Evolutionary conservation across 2,113 vertebrate species (phyloP).

Genomic region (Poicephalus meyeri): DNA sequence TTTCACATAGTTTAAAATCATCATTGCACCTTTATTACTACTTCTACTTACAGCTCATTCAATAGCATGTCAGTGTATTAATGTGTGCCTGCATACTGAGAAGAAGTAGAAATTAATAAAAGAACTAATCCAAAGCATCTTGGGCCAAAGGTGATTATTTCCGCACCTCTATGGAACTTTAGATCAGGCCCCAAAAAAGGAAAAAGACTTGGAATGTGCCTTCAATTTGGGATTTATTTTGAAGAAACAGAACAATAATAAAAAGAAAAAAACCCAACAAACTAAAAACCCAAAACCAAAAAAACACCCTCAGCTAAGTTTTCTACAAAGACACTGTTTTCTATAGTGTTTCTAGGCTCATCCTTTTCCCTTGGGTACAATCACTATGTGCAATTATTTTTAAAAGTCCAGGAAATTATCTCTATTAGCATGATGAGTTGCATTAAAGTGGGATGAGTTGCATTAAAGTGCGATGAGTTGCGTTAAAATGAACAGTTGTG

Average conservation of each 20-base stretch:
- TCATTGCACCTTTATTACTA: neutral
- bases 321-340: neutral
- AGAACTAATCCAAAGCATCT: neutral
- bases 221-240: neutral
- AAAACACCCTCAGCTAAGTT: neutral
- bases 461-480: neutral
- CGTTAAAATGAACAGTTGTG: neutral
- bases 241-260: neutral
- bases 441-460: neutral
- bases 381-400: neutral
- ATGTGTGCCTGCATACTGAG: neutral
- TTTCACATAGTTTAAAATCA: neutral
- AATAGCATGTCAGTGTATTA: neutral
- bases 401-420: neutral
- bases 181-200: neutral
- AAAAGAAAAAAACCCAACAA: neutral
- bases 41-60: neutral
- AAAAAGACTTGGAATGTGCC: neutral
- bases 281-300: neutral
- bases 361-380: neutral
- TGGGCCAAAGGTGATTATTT: neutral
- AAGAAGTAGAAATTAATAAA: neutral
- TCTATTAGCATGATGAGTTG: neutral
- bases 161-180: neutral
- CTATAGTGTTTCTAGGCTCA: neutral